phyloP scores from a whole-genome alignment of 2,113 vertebrate species.

The Stigmatopora nigra region DNA sequence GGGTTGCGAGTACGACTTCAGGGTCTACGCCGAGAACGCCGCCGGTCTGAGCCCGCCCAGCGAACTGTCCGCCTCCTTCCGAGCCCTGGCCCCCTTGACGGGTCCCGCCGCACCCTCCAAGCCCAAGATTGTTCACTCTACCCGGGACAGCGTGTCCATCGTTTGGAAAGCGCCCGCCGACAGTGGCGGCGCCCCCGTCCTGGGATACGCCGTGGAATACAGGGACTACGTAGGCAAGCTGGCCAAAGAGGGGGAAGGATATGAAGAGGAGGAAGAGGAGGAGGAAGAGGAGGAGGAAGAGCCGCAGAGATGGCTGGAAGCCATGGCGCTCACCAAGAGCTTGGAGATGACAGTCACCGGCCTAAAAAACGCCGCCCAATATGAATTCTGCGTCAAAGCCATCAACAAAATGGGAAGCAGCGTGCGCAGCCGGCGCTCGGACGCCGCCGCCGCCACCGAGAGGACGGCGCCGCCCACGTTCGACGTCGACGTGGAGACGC shows the following conservation, averaged over 20 bases:
- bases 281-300: constrained; percentile 68
- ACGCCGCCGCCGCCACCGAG: constrained; percentile 78
- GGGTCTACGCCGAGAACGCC: constrained; percentile 92
- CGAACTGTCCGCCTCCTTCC: constrained; percentile 76
- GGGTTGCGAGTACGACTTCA: constrained; percentile 93
- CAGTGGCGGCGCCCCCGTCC: constrained; percentile 85
- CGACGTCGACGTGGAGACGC: constrained; percentile 89
- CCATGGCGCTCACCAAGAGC: constrained; percentile 82
- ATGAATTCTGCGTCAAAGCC: constrained; percentile 86
- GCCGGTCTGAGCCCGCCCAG: constrained; percentile 89
- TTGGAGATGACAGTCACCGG: constrained; percentile 85
- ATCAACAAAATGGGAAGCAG: constrained; percentile 87
- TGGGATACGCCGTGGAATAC: constrained; percentile 88
- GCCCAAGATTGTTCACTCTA: constrained; percentile 81
- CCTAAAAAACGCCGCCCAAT: constrained; percentile 79
- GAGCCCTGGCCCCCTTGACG: constrained; percentile 81
- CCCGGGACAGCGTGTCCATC: constrained; percentile 79
- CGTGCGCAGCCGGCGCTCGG: constrained; percentile 77
- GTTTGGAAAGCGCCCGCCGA: constrained; percentile 84
- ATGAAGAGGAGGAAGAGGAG: constrained; percentile 51
- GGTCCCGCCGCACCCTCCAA: constrained; percentile 83
- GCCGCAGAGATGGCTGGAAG: constrained; percentile 80
- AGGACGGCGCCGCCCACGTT: constrained; percentile 90
- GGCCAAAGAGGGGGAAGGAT: constrained; percentile 29
- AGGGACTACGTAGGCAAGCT: constrained; percentile 68